Base-by-base conservation (phyloP, 1,140 invertebrate genomes). In the Lepeophtheirus salmonis region DNA sequence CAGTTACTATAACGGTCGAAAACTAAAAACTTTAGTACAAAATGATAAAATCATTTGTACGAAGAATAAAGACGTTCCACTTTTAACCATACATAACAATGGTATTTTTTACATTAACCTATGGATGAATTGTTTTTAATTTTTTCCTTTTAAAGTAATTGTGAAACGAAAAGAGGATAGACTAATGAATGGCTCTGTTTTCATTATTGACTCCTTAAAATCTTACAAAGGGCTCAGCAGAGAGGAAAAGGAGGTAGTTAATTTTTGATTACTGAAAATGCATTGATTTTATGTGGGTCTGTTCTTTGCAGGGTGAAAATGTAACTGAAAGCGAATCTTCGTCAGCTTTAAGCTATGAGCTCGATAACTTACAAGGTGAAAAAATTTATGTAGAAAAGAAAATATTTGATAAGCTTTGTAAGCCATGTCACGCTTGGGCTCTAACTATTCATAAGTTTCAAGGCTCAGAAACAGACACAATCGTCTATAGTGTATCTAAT, bases 381-480 rank as follows among this genome's bases (percentile, higher is more conserved):
- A 22, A 12, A 16, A 52, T 52, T 18, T 52, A 52, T 21, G 50
- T 52, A 12, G 21, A 52, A 10, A 18, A 16, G 16, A 52, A 18
- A 12, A n/a, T 10, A 4, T 56, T 56, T 25, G 20, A 25, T n/a
- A 56, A 25, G 54, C 12, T n/a, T 6, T 56, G 6, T 20, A 21
- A 17, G 54, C 54, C 23, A 14, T 23, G 20, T 56, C 54, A 56
- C 23, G 18, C 54, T 25, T 56, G 24, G 18, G 54, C 20, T n/a
- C 20, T 21, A 3, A 23, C 54, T 10, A 56, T 56, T 56, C 54
- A 56, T 17, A 56, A 56, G 20, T 56, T 56, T 25, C 54, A 56
- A 25, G 54, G 54, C 20, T 20, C 18, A 13, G 23, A 56, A 17
- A n/a, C 54, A 4, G 24, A 56, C 54, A 21, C 18, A 6, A 25